phyloP scores from a whole-genome alignment of 2,113 vertebrate species.

The Ibidorhyncha struthersii region DNA sequence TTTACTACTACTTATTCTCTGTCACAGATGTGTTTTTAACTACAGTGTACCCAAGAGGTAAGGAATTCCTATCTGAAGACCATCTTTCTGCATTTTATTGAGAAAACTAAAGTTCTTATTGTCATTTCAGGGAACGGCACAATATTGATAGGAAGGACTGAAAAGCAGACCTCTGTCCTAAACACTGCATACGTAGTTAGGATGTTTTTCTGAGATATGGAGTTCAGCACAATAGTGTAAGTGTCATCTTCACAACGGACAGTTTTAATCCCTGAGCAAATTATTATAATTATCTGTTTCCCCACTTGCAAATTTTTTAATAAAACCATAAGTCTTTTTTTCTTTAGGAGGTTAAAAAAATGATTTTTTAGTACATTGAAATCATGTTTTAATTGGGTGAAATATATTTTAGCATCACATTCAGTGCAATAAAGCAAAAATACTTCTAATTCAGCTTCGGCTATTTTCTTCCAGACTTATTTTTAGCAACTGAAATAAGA shows the following conservation, averaged over 20 bases:
- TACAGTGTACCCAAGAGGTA: neutral
- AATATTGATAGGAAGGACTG: neutral
- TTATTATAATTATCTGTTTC: neutral
- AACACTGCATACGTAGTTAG: neutral
- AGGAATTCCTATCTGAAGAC: neutral
- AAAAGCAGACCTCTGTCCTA: neutral
- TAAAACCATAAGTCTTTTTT: accelerated
- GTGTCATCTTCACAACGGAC: neutral
- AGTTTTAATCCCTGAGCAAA: neutral
- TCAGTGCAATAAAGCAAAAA: neutral
- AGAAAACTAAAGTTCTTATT: neutral
- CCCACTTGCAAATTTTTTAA: neutral
- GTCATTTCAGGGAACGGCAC: neutral
- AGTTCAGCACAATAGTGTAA: neutral
- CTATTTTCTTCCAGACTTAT: neutral
- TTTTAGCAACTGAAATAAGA: neutral
- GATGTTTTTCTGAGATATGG: neutral
- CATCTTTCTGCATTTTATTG: neutral
- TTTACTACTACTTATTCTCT: neutral
- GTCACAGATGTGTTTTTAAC: neutral
- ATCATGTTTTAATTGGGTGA: accelerated
- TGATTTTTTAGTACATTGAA: neutral
- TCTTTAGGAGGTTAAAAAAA: neutral
- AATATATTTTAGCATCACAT: neutral
- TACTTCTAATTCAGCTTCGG: neutral